Evolutionary conservation across 2,797 vertebrate genomes (phyloP).

Genomic region (Xiphorhynchus erythropygius): DNA sequence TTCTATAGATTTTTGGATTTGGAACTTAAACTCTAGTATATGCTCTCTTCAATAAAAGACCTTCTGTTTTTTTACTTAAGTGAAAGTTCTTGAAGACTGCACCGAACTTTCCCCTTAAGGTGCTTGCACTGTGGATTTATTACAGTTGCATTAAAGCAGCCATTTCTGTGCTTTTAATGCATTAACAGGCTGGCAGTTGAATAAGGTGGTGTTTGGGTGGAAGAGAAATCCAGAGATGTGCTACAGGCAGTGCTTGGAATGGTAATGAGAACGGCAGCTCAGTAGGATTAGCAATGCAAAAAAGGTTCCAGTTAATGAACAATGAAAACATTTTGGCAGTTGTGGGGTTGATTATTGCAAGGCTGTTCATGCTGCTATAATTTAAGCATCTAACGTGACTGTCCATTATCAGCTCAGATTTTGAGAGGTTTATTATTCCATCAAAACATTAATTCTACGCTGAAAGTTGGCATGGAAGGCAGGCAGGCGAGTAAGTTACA

Average conservation of each 20-base stretch:
- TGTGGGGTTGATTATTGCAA: constrained; percentile 10
- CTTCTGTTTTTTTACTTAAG: constrained; percentile 36
- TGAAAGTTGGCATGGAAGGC: background rate
- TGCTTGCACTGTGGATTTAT: constrained; percentile 25
- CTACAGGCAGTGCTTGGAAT: constrained; percentile 17
- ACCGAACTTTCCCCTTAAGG: constrained; percentile 26
- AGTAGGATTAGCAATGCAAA: constrained; percentile 67
- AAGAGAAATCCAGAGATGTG: constrained; percentile 48
- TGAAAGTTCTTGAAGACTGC: background rate
- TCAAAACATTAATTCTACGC: constrained; percentile 36
- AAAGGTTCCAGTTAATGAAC: constrained; percentile 67
- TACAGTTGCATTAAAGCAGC: background rate
- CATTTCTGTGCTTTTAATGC: constrained; percentile 2
- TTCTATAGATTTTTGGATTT: background rate
- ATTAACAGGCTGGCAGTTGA: constrained; percentile 33
- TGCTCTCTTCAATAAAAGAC: background rate
- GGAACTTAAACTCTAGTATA: background rate
- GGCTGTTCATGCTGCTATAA: constrained; percentile 21
- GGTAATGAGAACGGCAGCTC: constrained; percentile 52
- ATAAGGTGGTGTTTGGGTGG: constrained; percentile 46
- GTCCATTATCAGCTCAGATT: constrained; percentile 67
- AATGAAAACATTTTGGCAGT: constrained; percentile 63
- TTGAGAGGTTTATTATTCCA: constrained; percentile 62
- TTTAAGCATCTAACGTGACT: constrained; percentile 49
- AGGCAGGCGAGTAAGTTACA: background rate